These are phyloP conservation scores for Stigmatopora argus DNA, from an alignment of 2,113 vertebrate genomes.

Conservation along the genomic window DNA sequence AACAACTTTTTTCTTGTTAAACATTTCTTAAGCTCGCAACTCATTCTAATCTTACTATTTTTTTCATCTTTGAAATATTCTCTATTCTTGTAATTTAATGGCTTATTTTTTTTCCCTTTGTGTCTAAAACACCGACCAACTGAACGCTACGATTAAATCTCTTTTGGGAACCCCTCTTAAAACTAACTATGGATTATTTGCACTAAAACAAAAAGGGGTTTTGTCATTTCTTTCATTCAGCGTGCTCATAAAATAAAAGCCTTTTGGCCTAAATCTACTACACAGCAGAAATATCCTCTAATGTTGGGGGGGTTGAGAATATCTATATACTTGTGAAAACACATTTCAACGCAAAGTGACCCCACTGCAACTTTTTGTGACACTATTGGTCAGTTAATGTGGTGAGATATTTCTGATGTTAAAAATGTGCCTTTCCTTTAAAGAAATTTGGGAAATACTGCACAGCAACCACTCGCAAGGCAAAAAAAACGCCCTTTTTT, in stretches of 20 bases:
- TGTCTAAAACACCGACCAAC: neutral
- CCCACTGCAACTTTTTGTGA: neutral
- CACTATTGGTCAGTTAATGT: neutral
- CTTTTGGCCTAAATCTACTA: neutral
- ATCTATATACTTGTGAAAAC: neutral
- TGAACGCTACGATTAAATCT: neutral
- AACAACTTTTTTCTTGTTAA: no score
- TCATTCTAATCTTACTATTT: neutral
- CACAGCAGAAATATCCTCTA: neutral
- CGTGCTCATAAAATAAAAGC: neutral
- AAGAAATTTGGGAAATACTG: neutral
- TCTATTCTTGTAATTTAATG: neutral
- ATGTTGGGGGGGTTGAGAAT: neutral
- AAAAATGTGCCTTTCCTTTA: no score
- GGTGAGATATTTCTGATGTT: neutral
- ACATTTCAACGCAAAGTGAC: neutral
- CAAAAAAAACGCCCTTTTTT: neutral
- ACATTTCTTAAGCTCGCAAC: neutral
- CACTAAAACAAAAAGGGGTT: neutral
- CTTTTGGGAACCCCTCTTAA: neutral
- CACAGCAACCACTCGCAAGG: neutral
- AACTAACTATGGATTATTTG: neutral
- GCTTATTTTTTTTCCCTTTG: neutral
- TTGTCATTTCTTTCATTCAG: neutral
- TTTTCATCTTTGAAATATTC: neutral